Conservation (phyloP, 2,888 invertebrate genomes). For the Tetheella fluctuosa region DNA sequence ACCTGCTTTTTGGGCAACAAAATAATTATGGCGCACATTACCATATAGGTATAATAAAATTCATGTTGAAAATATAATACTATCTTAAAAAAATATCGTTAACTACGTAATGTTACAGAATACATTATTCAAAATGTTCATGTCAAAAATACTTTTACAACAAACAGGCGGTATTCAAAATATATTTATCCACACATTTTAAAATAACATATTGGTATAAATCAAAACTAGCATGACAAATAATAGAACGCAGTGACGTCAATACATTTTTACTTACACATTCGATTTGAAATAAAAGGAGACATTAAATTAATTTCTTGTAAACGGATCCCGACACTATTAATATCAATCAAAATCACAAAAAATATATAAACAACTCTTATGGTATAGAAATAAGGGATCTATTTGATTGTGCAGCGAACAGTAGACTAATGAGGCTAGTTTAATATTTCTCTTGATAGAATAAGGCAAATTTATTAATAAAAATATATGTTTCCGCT, state of each 20-base stretch:
- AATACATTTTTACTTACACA: conserved; percentile 12
- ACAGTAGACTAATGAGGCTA: conserved; percentile 18
- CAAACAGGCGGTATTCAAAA: conserved; percentile 3
- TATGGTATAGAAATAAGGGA: conserved; percentile 24
- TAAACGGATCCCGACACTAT: conserved; percentile 34
- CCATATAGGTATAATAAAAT: too few species aligned
- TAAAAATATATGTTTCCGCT: conserved; percentile 47
- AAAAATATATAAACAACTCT: conserved; percentile 10
- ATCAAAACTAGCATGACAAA: conserved; percentile 2
- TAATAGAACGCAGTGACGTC: conserved; percentile 7
- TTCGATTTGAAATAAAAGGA: conserved; percentile 23
- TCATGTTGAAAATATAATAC: too few species aligned
- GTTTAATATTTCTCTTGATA: conserved; percentile 36
- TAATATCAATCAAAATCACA: conserved; percentile 33
- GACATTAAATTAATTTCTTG: conserved; percentile 24
- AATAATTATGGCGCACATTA: too few species aligned
- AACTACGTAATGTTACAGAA: not conserved
- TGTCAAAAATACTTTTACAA: conserved; percentile 14
- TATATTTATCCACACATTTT: not conserved
- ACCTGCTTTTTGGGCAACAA: too few species aligned
- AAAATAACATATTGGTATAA: conserved; percentile 5
- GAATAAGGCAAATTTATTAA: conserved; percentile 41
- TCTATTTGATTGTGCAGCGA: conserved; percentile 17
- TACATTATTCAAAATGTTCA: conserved; percentile 11
- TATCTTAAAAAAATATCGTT: too few species aligned